Conservation (phyloP, 2,797 vertebrate species). For the Heliangelus exortis region DNA sequence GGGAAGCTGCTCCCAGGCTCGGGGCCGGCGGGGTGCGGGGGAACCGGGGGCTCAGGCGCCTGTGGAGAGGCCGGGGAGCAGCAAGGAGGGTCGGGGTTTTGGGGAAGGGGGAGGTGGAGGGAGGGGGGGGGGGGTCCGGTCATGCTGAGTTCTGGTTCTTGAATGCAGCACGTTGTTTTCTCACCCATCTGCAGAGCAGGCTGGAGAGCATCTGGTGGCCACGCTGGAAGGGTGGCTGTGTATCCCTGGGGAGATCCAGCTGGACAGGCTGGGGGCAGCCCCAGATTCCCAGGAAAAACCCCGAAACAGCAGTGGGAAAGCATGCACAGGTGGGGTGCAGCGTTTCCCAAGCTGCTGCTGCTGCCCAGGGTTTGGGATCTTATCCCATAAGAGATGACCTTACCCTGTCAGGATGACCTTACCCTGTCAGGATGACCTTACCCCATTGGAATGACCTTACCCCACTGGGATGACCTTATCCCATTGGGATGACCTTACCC, state of each 20-base stretch:
- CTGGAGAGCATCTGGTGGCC: constrained; percentile 22
- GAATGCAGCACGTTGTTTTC: background rate
- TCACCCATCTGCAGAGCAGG: constrained; percentile 33
- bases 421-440: too few species aligned
- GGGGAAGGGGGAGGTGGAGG: background rate
- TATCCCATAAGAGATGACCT: background rate
- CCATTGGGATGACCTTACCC: background rate
- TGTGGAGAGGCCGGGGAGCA: background rate
- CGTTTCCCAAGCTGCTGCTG: background rate
- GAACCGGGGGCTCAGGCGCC: fast-evolving
- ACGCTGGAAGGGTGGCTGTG: constrained; percentile 28
- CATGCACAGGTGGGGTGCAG: background rate
- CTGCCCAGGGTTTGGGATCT: background rate
- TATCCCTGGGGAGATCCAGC: background rate
- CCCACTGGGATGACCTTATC: background rate
- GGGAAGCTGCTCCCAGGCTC: background rate
- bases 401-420: background rate
- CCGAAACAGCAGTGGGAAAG: background rate
- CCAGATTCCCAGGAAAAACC: background rate
- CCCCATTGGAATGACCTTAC: background rate
- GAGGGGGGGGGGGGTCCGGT: background rate
- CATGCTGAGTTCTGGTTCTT: background rate
- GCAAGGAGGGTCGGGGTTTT: background rate
- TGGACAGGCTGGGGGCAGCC: background rate
- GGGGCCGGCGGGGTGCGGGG: fast-evolving